Evolutionary conservation across 2,797 vertebrate genomes (phyloP), one percentile per base, ranked within the genome.

Genomic region (Meda fulgida): DNA sequence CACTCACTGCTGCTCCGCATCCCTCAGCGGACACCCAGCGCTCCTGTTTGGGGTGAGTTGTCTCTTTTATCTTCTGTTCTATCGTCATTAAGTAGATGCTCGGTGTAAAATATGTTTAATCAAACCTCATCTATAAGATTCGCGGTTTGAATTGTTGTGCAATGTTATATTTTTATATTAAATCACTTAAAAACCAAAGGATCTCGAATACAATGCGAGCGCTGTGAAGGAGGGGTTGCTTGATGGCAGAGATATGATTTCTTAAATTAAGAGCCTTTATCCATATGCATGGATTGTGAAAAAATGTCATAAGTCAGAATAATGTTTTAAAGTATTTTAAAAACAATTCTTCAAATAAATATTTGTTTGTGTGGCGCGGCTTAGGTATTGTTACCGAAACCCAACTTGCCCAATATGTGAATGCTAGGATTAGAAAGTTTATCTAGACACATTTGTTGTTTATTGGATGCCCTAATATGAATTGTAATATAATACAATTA

Each of bases 1-100:
- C 16, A 48, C 46, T 79, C 78, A 18, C 67, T 66, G 76, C 85
- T 69, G 65, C 76, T 76, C 76, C 89, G 88, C 86, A 87, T 86
- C 87, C 77, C 78, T 90, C 85, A 84, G 69, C 75, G 86, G 82
- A 81, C 63, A 11, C 84, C 2, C 48, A 3, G 55, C 26, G 55
- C 77, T 80, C 72, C 23, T 78, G 71, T 48, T 66, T 65, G 23
- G 40, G 77, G 80, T 86, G 73, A 86, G 85, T 55, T 65, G 5
- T 4, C 21, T 76, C 13, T 40, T 70, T 84, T 38, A 43, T 83
- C 84, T 29, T 80, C 3, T 43, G 46, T 63, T 77, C n/a, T 83
- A 18, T 82, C 16, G 78, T 84, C 70, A 13, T 83, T 69, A 53
- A 55, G 38, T 29, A 55, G 9, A 48, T 36, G 3, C 10, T 81